A percentile compares a stretch with the other conserved stretches of the same genome.
Evolutionary conservation across 2,888 invertebrate genomes (phyloP).

Genomic region (Tenthredo amoena): DNA sequence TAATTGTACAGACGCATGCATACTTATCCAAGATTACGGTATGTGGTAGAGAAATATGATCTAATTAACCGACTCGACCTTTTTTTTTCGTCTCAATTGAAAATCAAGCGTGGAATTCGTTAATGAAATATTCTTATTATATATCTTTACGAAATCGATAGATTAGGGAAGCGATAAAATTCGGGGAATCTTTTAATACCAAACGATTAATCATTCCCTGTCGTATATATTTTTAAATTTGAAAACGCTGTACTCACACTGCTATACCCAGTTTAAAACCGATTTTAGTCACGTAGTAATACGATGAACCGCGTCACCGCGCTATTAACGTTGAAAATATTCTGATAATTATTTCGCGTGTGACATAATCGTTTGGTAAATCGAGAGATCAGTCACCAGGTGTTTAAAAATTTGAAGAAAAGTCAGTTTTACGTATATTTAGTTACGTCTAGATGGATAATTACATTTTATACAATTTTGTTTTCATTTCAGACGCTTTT

Average conservation of each 20-base stretch:
- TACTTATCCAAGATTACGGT: background rate
- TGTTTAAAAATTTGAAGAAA: background rate
- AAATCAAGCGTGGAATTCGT: background rate
- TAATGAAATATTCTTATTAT: background rate
- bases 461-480: background rate
- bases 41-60: background rate
- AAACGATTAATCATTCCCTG: background rate
- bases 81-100: background rate
- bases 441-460: background rate
- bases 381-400: background rate
- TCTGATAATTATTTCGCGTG: too few species aligned
- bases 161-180: background rate
- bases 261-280: background rate
- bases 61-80: background rate
- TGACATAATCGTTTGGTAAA: slow-evolving; percentile 23
- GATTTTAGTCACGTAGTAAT: background rate
- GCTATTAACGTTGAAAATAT: too few species aligned
- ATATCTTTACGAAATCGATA: background rate
- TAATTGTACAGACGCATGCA: background rate
- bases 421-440: background rate
- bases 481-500: background rate
- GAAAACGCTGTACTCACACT: background rate
- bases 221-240: background rate
- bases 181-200: background rate
- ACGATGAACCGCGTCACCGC: too few species aligned